These are phyloP conservation scores for Ephestia elutella DNA, from an alignment of 1,140 invertebrate species.

Conservation along the genomic window DNA sequence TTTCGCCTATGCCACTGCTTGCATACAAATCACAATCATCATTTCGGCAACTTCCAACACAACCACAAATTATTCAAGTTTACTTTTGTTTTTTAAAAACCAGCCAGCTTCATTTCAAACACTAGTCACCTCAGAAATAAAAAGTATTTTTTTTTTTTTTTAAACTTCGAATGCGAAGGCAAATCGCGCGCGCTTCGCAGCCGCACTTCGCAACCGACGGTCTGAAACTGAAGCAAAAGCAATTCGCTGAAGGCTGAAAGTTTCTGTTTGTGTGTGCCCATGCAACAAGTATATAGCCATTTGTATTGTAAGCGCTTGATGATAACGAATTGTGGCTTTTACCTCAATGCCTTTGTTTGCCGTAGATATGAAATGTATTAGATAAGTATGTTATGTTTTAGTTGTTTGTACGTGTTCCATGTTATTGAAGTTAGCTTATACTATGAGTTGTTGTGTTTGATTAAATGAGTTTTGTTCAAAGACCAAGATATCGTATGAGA, in stretches of 20 bases:
- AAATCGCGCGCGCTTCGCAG: not conserved
- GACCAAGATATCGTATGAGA: too few species aligned
- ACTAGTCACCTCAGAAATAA: not conserved
- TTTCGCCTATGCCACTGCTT: not conserved
- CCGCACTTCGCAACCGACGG: not conserved
- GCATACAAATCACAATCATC: constrained; percentile 2
- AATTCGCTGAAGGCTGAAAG: not conserved
- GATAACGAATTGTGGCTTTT: constrained; percentile 3
- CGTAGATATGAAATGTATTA: not conserved
- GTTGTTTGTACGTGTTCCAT: too few species aligned
- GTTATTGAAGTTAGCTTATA: too few species aligned
- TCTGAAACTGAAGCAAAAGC: not conserved
- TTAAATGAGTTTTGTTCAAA: too few species aligned
- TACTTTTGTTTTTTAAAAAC: not conserved
- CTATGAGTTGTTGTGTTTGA: too few species aligned
- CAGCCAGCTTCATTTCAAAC: not conserved
- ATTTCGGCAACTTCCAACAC: not conserved
- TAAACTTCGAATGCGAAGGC: not conserved
- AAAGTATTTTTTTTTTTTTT: not conserved
- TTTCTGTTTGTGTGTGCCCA: not conserved
- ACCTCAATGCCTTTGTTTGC: not conserved
- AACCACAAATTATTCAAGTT: not conserved
- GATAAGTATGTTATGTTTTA: too few species aligned
- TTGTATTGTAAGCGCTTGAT: constrained; percentile 4
- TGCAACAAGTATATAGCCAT: constrained; percentile 2